Conservation (phyloP, 2,113 vertebrate genomes). For the Phalacrocorax brasilianus region DNA sequence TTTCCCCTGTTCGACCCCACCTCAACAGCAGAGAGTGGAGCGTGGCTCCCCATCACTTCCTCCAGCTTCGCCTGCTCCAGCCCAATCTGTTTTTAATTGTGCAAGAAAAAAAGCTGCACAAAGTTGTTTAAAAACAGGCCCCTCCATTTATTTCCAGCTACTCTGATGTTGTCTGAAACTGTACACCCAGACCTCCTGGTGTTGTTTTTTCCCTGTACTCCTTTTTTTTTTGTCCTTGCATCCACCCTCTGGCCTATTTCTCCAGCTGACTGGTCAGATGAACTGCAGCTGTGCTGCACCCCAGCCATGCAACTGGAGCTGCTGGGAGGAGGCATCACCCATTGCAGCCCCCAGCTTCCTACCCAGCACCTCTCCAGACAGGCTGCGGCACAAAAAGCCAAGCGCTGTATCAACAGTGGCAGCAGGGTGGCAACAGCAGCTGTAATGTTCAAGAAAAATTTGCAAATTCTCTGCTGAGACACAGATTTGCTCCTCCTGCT, state of each 20-base stretch:
- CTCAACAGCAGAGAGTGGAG: not conserved
- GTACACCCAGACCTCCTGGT: not conserved
- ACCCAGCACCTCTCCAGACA: not conserved
- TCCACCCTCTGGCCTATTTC: slow-evolving; percentile 35
- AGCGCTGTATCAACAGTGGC: slow-evolving; percentile 46
- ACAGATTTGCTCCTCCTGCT: not conserved
- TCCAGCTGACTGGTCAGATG: slow-evolving; percentile 8
- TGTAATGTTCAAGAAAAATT: slow-evolving; percentile 17
- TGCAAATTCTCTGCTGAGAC: not conserved
- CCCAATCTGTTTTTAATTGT: not conserved
- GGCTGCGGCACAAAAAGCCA: not conserved
- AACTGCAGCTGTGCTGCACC: slow-evolving; percentile 35
- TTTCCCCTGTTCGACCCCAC: not conserved
- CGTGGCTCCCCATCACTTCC: not conserved
- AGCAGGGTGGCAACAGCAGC: slow-evolving; percentile 59
- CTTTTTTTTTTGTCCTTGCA: not conserved
- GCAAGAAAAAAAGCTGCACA: not conserved
- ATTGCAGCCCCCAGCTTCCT: not conserved
- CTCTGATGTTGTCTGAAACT: not conserved
- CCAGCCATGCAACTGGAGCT: slow-evolving; percentile 22
- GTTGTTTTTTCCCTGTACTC: not conserved
- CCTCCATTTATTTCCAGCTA: not conserved
- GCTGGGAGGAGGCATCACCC: not conserved
- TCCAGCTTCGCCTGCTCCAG: not conserved
- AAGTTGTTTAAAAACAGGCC: not conserved